phyloP scores from a whole-genome alignment of 1,140 invertebrate genomes.

The Drosophila arawakana region DNA sequence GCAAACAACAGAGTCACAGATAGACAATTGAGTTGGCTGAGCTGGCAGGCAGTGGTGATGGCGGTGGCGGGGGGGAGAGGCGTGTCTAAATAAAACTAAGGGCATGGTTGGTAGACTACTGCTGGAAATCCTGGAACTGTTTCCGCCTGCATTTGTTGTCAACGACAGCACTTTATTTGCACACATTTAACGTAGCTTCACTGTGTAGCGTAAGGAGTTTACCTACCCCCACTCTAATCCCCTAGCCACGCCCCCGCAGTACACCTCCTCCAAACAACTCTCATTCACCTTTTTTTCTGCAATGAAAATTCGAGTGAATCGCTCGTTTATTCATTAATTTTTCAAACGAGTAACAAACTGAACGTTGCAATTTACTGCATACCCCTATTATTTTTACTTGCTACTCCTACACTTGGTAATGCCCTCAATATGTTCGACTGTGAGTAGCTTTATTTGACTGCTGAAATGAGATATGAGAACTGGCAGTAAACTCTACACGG shows the following conservation, averaged over 20 bases:
- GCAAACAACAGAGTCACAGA: constrained; percentile 33
- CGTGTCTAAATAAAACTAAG: constrained; percentile 4
- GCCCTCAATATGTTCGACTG: constrained; percentile 20
- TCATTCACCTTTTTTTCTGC: constrained; percentile 16
- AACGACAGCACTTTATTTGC: constrained; percentile 52
- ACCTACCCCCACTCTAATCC: not conserved
- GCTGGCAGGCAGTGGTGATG: not conserved
- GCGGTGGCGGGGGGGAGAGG: too few relatives aligned
- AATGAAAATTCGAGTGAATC: constrained; percentile 52
- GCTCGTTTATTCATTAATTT: constrained; percentile 60
- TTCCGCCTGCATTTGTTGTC: constrained; percentile 51
- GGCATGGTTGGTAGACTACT: not conserved
- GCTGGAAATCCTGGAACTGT: constrained; percentile 13
- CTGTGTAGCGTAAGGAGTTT: not conserved
- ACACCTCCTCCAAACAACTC: too few relatives aligned
- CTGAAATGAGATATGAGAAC: constrained; percentile 9
- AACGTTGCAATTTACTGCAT: constrained; percentile 48
- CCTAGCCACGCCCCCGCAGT: not conserved
- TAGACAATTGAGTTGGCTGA: constrained; percentile 14
- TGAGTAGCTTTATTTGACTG: constrained; percentile 9
- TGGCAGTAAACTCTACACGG: constrained; percentile 11
- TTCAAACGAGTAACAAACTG: constrained; percentile 33
- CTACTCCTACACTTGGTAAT: not conserved
- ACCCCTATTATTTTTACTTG: not conserved
- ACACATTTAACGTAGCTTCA: constrained; percentile 42